Evolutionary conservation across 2,797 vertebrate genomes (phyloP).

Genomic region (Diglossa cyanea): DNA sequence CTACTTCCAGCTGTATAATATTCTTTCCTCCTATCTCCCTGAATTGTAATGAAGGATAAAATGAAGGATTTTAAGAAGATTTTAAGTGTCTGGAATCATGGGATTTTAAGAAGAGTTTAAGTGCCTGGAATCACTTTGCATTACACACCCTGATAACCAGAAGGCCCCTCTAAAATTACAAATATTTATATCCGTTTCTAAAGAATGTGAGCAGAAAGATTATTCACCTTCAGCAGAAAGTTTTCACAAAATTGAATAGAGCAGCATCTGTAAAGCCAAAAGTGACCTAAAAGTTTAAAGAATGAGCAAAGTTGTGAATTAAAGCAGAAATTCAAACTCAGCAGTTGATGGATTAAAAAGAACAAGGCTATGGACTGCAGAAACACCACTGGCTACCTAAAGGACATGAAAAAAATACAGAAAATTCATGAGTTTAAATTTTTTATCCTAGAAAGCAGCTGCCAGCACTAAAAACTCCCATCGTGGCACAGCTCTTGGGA

Average conservation of each 20-base stretch:
- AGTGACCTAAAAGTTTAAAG: background rate
- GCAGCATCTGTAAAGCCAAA: background rate
- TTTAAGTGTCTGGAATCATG: background rate
- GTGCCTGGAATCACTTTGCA: background rate
- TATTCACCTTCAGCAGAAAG: background rate
- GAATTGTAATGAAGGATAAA: background rate
- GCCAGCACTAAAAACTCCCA: background rate
- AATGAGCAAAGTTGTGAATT: background rate
- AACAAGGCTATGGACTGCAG: background rate
- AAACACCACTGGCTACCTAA: background rate
- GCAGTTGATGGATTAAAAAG: background rate
- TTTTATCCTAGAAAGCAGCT: background rate
- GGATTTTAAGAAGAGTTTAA: background rate
- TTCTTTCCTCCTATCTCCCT: background rate
- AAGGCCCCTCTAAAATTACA: background rate
- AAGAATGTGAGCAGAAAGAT: background rate
- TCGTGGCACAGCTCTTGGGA: background rate
- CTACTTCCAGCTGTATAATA: background rate
- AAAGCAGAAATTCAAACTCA: background rate
- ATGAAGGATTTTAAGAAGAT: background rate
- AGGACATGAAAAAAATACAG: background rate
- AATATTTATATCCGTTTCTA: background rate
- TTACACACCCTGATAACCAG: background rate
- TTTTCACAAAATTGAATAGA: background rate
- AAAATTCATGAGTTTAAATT: background rate